phyloP scores from a whole-genome alignment of 2,888 invertebrate genomes.

The Helleia helle region DNA sequence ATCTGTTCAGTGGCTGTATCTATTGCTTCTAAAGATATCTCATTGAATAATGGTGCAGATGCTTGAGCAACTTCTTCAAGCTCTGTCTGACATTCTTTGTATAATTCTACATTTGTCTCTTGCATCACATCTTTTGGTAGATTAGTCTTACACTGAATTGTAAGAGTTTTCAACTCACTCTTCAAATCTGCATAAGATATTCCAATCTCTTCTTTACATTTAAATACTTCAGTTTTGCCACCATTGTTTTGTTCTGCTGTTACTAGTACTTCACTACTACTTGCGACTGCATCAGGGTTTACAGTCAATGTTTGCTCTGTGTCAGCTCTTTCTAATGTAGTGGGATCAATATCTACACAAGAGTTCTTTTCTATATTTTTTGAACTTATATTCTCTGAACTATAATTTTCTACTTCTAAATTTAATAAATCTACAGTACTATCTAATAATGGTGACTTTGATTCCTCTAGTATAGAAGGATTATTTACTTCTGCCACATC shows the following conservation, averaged over 20 bases:
- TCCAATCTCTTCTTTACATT: too few relatives aligned
- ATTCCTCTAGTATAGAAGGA: conserved; percentile 8
- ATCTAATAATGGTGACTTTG: conserved; percentile 9
- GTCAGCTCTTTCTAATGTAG: too few relatives aligned
- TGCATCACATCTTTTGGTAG: neutral
- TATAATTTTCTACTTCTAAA: neutral
- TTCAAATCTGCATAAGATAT: too few relatives aligned
- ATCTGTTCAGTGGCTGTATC: neutral
- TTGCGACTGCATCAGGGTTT: too few relatives aligned
- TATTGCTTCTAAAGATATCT: conserved; percentile 8
- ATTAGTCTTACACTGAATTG: too few relatives aligned
- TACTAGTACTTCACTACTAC: neutral
- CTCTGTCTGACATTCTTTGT: neutral
- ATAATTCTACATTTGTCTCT: neutral
- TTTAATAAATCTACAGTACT: neutral
- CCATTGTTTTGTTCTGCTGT: neutral
- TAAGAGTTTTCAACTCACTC: too few relatives aligned
- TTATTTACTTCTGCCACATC: conserved; percentile 5
- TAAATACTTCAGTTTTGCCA: too few relatives aligned
- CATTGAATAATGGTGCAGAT: conserved; percentile 40
- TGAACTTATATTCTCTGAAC: neutral
- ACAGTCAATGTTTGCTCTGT: too few relatives aligned
- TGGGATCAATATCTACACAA: too few relatives aligned
- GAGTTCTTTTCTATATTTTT: neutral
- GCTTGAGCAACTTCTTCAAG: conserved; percentile 18